Conservation (phyloP, 2,888 invertebrate genomes). For the Molanna angustata region DNA sequence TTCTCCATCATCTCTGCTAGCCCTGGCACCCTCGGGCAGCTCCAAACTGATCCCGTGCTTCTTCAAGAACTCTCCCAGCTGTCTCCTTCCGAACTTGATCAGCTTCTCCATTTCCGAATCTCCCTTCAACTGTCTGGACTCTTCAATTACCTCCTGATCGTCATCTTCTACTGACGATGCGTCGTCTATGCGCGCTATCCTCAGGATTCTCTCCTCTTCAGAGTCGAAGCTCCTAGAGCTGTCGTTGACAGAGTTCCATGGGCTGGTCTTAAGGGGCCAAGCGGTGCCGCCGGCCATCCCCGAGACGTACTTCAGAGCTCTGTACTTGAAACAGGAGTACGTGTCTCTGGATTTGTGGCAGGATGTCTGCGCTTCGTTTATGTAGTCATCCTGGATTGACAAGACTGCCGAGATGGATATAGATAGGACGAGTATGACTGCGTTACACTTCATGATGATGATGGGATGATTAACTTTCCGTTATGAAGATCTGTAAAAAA, state of each 20-base stretch:
- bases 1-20: constrained; percentile 44
- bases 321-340: constrained; percentile 28
- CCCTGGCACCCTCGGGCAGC: constrained; percentile 49
- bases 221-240: not conserved
- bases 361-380: constrained; percentile 22
- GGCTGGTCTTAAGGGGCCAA: constrained; percentile 21
- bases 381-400: constrained; percentile 22
- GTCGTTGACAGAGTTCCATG: constrained; percentile 1
- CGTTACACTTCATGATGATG: too few species aligned
- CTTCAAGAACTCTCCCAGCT: constrained; percentile 48
- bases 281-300: constrained; percentile 18
- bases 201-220: constrained; percentile 13
- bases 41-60: constrained; percentile 47
- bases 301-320: constrained; percentile 24
- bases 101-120: constrained; percentile 29
- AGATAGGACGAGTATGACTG: not conserved
- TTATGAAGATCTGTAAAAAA: too few species aligned
- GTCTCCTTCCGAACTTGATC: constrained; percentile 36
- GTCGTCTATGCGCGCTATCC: constrained; percentile 12
- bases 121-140: constrained; percentile 23
- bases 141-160: constrained; percentile 17
- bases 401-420: not conserved
- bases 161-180: not conserved
- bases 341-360: constrained; percentile 24
- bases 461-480: too few species aligned